Base-by-base conservation (phyloP, 1,140 invertebrate species). In the Trigoniulus corallinus region DNA sequence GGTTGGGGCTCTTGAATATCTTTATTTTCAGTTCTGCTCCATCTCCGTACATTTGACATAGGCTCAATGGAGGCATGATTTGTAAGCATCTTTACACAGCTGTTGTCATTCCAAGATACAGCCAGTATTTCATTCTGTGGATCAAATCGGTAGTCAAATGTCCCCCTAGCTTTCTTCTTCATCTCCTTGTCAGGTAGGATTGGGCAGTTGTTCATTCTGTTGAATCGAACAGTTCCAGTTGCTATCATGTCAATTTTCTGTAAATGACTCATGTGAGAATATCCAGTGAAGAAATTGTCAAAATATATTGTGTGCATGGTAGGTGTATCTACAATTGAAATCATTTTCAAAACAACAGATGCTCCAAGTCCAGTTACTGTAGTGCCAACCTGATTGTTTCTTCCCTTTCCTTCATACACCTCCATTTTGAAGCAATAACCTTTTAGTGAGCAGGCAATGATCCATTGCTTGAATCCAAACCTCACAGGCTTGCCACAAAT, bases 71-170 rank as follows among this genome's bases (percentile, higher is more conserved):
- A 22, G 20, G n/a, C 10, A 37, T 25, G 24, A 55, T 60, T 62
- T 2, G 57, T 53, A 18, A 44, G 51, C 18, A 58, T 41, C 7
- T 47, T 52, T 2, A 61, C 54, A 29, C 52, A 47, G 45, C 29
- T 62, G 51, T 58, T 57, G 47, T 60, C 58, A 45, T 61, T 53
- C 59, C 60, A 62, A 27, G 41, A 43, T n/a, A 25, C n/a, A 7
- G 7, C 23, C 46, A 47, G 4, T 10, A 47, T 47, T 47, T 34
- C 29, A 29, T 15, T 41, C 4, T 20, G 3, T 25, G 21, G 10
- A n/a, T 49, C 34, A n/a, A 49, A 10, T 20, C 10, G 4, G 39
- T 41, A 49, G 22, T 49, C 47, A 40, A 23, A 49, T 7, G 12
- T 7, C 13, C 47, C 47, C 39, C 29, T 49, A 7, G 13, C 7